phyloP scores from a whole-genome alignment of 2,797 vertebrate genomes.

The Pantherophis vulpinus region DNA sequence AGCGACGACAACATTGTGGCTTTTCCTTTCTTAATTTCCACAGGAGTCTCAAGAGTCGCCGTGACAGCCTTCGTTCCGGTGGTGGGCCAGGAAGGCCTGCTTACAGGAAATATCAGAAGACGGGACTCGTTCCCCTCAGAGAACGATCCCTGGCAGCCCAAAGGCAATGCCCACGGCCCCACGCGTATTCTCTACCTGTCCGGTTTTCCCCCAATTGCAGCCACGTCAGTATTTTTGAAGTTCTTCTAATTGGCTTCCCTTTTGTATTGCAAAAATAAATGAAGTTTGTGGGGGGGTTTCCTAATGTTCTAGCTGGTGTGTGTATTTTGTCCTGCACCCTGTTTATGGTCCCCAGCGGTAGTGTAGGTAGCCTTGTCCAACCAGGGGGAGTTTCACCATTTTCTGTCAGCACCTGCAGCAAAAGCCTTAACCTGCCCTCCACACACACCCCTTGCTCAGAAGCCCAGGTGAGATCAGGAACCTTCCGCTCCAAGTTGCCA shows the following conservation, averaged over 20 bases:
- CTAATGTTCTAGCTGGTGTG: not conserved
- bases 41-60: not conserved
- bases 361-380: not conserved
- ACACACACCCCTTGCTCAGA: rapidly evolving
- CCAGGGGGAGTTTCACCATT: not conserved
- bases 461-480: not conserved
- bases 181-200: not conserved
- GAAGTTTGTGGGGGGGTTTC: not conserved
- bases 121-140: too few relatives aligned
- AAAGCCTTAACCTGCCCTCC: not conserved
- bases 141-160: not conserved
- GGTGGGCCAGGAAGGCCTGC: not conserved
- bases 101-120: not conserved
- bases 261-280: conserved; percentile 14
- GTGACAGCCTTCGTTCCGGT: too few relatives aligned
- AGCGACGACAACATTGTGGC: not conserved
- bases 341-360: not conserved
- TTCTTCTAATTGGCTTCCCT: not conserved
- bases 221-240: not conserved
- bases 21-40: not conserved
- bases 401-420: not conserved
- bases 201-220: not conserved
- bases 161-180: not conserved
- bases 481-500: not conserved
- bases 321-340: not conserved